Evolutionary conservation across 2,888 invertebrate genomes (phyloP), one percentile per base, ranked within the genome.

Genomic region (Drosophila nigricruria): DNA sequence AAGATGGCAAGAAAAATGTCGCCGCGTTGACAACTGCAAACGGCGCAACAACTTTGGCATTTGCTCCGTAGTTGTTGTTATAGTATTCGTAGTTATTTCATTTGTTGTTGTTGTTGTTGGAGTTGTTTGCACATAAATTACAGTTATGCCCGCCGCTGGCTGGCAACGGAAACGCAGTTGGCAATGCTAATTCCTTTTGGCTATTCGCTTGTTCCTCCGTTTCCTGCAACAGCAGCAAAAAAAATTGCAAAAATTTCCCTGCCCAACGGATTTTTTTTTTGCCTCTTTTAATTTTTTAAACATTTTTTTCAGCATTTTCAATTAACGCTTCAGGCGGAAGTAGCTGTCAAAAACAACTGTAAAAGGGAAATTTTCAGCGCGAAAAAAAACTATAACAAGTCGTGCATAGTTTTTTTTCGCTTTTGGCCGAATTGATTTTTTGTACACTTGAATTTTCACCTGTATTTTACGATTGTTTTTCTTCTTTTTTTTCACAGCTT

Each of bases 151-250:
- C 56, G 60, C 43, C 50, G 60, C 49, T 62, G 45, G 70, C 47
- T 64, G 59, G 42, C 23, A 87, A 65, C 88, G 90, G 86, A 87
- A 87, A 82, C 63, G 53, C 85, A 73, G 86, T 85, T 84, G 74
- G 74, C 74, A 82, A 67, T 75, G 79, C 75, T 82, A 77, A 89
- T 84, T 87, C 88, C 88, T 81, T 77, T 85, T 77, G 57, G 73
- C 70, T 70, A 68, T 56, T 72, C 58, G 60, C 58, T 45, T 42
- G 50, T 38, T 50, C 42, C 50, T 53, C 40, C 57, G 67, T 74
- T 84, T 84, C 81, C 88, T 72, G 78, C 47, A 61, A 23, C 34
- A 61, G 9, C 3, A 25, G 23, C n/a, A 25, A 16, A n/a, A 38
- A 23, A n/a, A 14, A n/a, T 9, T 14, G 12, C 10, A 12, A 65